Base-by-base conservation (phyloP, 2,888 invertebrate species). In the Bellardia bayeri region DNA sequence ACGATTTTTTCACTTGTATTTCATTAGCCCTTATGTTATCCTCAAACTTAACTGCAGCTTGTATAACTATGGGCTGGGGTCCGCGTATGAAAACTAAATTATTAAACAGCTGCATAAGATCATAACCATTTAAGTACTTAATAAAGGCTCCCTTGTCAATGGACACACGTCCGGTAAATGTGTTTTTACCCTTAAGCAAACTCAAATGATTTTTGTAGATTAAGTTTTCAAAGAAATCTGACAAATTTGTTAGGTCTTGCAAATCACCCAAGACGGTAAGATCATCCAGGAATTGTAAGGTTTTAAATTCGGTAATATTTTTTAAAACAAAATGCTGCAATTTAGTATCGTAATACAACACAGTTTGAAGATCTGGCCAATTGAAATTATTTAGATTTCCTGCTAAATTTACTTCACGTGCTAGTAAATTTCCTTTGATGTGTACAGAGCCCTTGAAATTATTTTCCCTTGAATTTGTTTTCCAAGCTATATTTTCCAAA, bases 81-180 rank as follows among this genome's bases (percentile, higher is more conserved):
- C 91, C 90, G 68, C 94, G 92, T 14, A 93, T 91, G 23, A 92
- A 92, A 7, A 94, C 94, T 3, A 94, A 90, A 82, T 94, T 93
- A 0, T 93, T 89, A 33, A 93, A 90, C 56, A 94, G 90, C 14
- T 92, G 86, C 2, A 90, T 86, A 7, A 95, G 58, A 87, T 94
- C 90, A 2, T 94, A 87, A 1, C 90, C 92, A 89, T 93, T 93
- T 14, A 93, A 82, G 5, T 90, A 89, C 0, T 87, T 64, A 9
- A 95, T 90, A 54, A 91, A 89, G 0, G 93, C 90, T 16, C 94
- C 92, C 3, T 91, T 90, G 1, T 90, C 89, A 51, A 94, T 91
- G 9, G 89, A 89, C 0, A 94, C 90, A 2, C 90, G 90, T 6
- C 92, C 91, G 2, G 90, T 91, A 76, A 94, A 94, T 2, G 89